Evolutionary conservation across 2,797 vertebrate species (phyloP).

Genomic region (Margarornis squamiger): DNA sequence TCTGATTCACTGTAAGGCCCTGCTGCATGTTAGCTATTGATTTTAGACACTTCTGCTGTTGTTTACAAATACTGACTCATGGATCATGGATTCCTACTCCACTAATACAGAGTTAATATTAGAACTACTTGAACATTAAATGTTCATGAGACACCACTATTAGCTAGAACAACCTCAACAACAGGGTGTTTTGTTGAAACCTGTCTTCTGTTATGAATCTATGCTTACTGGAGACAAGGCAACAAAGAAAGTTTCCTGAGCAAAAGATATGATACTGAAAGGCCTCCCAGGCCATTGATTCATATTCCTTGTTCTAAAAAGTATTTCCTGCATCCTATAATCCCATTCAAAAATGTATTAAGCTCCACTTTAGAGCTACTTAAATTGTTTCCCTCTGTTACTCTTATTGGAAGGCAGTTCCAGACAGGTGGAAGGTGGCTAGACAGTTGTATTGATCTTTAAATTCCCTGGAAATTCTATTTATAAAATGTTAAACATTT

Average conservation of each 20-base stretch:
- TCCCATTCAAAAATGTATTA: constrained; percentile 51
- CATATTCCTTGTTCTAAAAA: not conserved
- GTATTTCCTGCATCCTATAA: constrained; percentile 24
- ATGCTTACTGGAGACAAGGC: not conserved
- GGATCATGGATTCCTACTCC: not conserved
- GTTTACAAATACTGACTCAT: not conserved
- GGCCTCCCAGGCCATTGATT: not conserved
- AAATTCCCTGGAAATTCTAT: constrained; percentile 60
- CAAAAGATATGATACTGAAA: not conserved
- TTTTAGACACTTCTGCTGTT: not conserved
- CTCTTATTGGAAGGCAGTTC: constrained; percentile 6
- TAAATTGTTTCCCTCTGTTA: constrained; percentile 29
- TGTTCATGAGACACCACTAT: not conserved
- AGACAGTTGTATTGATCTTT: constrained; percentile 56
- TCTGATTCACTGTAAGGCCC: not conserved
- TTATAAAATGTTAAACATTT: constrained; percentile 54
- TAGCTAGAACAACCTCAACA: not conserved
- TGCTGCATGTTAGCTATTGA: not conserved
- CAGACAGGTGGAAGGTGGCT: constrained; percentile 57
- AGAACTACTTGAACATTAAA: constrained; percentile 7
- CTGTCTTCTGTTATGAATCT: not conserved
- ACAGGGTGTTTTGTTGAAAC: not conserved
- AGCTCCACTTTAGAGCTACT: constrained; percentile 4
- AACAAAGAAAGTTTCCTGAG: not conserved
- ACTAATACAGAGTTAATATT: not conserved